Evolutionary conservation across 37 sponge, comb jelly and placozoan genomes (phyloP), one percentile per base, ranked within the genome.

Genomic region (Spongilla lacustris): DNA sequence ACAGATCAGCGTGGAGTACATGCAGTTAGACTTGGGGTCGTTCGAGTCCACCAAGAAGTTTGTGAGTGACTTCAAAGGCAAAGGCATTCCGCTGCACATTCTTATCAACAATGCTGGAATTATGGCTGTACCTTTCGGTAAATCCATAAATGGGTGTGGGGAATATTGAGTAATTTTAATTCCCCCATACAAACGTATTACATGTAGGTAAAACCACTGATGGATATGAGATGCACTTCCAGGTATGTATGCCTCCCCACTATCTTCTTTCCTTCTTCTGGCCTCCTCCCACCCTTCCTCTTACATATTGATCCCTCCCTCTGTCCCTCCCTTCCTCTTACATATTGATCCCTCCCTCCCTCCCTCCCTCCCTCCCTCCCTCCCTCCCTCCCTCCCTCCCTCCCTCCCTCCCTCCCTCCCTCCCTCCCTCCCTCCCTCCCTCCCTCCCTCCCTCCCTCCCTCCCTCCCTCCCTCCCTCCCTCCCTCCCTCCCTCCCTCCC

Each of bases 41-140:
- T 74, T 95, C 19, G 48, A 79, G 68, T 95, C 92, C 24, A 81
- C 85, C 25, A 91, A 86, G 68, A 68, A 89, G 25, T 95, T 91
- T 49, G 81, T 73, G 46, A 80, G 46, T 4, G 81, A 82, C 68
- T 95, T 89, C 87, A 86, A 84, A 75, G 86, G 84, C 81, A 91
- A 84, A 75, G 74, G 76, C 4, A 84, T 89, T 9, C 92, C 90
- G 34, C 93, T 95, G 10, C 95, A 95, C 79, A 81, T 95, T 66
- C 84, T 95, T 46, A 87, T 95, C 72, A 89, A 89, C 86, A 95
- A 95, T 86, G 95, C 95, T 77, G 95, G 86, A 28, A 83, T 95
- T 76, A 87, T 81, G 10, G 68, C n/a, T 6, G 75, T 83, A 26
- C 89, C 90, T 0, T 78, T 69, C 25, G 37, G 89, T 88, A 38